Evolutionary conservation across 2,797 vertebrate genomes (phyloP).

Genomic region (Sebastes cheni): DNA sequence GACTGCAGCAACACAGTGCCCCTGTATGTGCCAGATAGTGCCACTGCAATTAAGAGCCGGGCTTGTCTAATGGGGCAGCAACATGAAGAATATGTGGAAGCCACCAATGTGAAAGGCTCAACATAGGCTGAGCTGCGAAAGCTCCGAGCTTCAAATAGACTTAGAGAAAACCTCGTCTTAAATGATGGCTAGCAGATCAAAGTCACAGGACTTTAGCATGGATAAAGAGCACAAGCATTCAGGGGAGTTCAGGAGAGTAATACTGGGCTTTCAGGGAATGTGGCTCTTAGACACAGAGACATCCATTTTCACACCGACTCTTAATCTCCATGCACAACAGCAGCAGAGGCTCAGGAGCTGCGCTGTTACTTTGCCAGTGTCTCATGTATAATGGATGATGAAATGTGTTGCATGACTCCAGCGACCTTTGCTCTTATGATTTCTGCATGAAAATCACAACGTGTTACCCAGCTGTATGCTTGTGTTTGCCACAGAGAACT

Average conservation of each 20-base stretch:
- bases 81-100: conserved; percentile 56
- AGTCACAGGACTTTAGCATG: conserved; percentile 44
- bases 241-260: conserved; percentile 39
- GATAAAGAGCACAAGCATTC: conserved; percentile 39
- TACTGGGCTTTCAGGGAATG: conserved; percentile 23
- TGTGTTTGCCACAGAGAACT: not conserved
- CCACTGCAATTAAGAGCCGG: conserved; percentile 63
- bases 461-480: not conserved
- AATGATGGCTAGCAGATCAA: conserved; percentile 54
- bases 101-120: conserved; percentile 33
- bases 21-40: conserved; percentile 56
- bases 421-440: conserved; percentile 45
- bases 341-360: conserved; percentile 15
- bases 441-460: conserved; percentile 19
- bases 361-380: conserved; percentile 21
- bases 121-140: conserved; percentile 20
- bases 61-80: conserved; percentile 63
- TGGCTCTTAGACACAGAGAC: conserved; percentile 35
- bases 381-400: conserved; percentile 56
- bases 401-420: conserved; percentile 43
- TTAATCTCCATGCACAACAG: conserved; percentile 46
- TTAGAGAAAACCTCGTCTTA: conserved; percentile 43
- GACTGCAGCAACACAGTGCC: conserved; percentile 57
- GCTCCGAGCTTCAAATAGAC: conserved; percentile 41
- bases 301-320: conserved; percentile 35